Conservation (phyloP, 2,888 invertebrate species). For the Ceraclea dissimilis region DNA sequence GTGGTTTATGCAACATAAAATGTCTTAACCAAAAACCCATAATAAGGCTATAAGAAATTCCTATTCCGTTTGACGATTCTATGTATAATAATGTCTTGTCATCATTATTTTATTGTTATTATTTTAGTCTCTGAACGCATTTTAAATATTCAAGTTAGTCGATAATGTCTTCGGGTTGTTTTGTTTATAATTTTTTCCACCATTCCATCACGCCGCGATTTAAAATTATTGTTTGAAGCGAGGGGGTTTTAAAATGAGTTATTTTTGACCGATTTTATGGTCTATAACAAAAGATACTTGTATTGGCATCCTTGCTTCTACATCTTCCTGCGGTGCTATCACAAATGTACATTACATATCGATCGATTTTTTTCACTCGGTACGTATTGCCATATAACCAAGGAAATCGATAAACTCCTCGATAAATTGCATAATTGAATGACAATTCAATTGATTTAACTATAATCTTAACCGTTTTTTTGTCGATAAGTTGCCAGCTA, state of each 20-base stretch:
- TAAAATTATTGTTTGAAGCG: conserved; percentile 11
- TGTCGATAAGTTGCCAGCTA: too few relatives aligned
- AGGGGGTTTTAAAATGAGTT: conserved; percentile 19
- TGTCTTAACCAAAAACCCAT: conserved; percentile 16
- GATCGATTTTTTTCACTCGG: too few relatives aligned
- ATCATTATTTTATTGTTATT: background rate
- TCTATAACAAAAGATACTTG: conserved; percentile 20
- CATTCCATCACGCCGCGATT: conserved; percentile 22
- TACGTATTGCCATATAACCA: too few relatives aligned
- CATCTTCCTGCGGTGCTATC: too few relatives aligned
- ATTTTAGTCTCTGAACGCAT: too few relatives aligned
- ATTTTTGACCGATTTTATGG: conserved; percentile 24
- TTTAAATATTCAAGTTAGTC: too few relatives aligned
- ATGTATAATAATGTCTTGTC: conserved; percentile 4
- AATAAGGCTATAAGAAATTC: conserved; percentile 4
- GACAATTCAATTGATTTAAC: too few relatives aligned
- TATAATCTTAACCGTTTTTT: too few relatives aligned
- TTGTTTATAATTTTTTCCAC: conserved; percentile 21
- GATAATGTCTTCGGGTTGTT: conserved; percentile 9
- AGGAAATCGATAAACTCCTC: too few relatives aligned
- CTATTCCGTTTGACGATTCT: conserved; percentile 18
- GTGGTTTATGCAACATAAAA: conserved; percentile 18
- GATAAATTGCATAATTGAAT: too few relatives aligned
- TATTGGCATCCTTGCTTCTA: too few relatives aligned
- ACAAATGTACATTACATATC: too few relatives aligned